Percentiles rank a stretch among this genome's conserved stretches.
Evolutionary conservation across 2,888 invertebrate genomes (phyloP).

Genomic region (Nephrotoma appendiculata): DNA sequence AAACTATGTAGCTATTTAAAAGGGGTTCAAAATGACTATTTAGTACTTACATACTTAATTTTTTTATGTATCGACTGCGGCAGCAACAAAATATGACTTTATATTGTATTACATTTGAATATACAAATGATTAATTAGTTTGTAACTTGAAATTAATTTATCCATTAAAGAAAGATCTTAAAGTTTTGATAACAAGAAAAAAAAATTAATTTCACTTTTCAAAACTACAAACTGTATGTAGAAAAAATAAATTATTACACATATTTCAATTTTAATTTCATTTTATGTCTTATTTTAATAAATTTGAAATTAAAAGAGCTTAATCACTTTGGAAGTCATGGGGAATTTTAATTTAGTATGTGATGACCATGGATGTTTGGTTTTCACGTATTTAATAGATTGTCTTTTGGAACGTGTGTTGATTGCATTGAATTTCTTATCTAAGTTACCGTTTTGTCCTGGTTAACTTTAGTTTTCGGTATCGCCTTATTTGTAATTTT

Average conservation of each 20-base stretch:
- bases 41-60: background rate
- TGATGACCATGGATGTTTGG: background rate
- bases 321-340: background rate
- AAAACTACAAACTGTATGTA: background rate
- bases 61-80: background rate
- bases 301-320: background rate
- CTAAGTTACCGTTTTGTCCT: background rate
- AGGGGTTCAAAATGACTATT: background rate
- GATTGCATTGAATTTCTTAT: background rate
- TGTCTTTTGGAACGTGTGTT: background rate
- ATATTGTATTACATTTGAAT: background rate
- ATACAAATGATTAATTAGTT: conserved; percentile 3
- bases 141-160: conserved; percentile 1
- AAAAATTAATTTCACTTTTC: background rate
- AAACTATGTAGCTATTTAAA: background rate
- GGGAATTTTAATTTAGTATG: background rate
- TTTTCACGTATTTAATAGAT: background rate
- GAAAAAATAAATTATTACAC: background rate
- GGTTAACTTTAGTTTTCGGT: too few relatives aligned
- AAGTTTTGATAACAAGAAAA: background rate
- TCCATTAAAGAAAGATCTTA: conserved; percentile 1
- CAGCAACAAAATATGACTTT: background rate
- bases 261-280: background rate
- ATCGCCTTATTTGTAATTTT: too few relatives aligned
- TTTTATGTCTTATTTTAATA: background rate